Base-by-base conservation (phyloP, 2,113 vertebrate species). In the Copsychus sechellarum region DNA sequence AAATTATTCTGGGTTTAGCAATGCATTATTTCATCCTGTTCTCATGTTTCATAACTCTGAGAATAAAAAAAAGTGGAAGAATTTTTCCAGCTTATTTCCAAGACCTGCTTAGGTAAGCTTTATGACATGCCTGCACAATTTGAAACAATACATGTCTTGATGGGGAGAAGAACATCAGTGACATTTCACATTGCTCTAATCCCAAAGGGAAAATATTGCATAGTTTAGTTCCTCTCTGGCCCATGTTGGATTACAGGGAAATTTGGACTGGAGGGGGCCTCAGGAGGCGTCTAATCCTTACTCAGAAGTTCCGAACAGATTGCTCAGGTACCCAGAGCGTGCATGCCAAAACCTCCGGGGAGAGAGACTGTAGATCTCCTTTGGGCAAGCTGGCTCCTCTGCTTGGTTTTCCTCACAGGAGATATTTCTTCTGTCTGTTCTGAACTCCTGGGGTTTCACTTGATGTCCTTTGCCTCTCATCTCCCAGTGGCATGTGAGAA, bases 1-100 rank as follows among this genome's bases (percentile, higher is more conserved):
- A 97, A 97, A 97, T 97, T 95, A 97, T 96, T 95, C 88, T 91
- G 82, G 94, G 97, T 97, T 97, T 96, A 96, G 95, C 50, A 18
- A 89, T 82, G 65, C 74, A 86, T 86, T 97, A 95, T 95, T 97
- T 97, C 89, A 89, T 97, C 92, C 97, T 65, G 20, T 90, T 84
- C 77, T 97, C 70, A 86, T 88, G 78, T 90, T 97, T 97, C 34
- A 80, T 91, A 83, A 89, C 88, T 96, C 87, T 74, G 34, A 98
- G 81, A 91, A 92, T 40, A 13, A 57, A 48, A 40, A 51, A 84
- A 50, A 51, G 40, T 6, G 2, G 7, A 60, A 50, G 13, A 62
- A 3, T 64, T 77, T 97, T 95, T 87, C 36, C 69, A 77, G 34
- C 43, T 65, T 81, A 56, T 53, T 94, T 95, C 43, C 7, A 61